These are phyloP conservation scores for Solenopsis fugax DNA, from an alignment of 1,140 invertebrate genomes.

Conservation along the genomic window DNA sequence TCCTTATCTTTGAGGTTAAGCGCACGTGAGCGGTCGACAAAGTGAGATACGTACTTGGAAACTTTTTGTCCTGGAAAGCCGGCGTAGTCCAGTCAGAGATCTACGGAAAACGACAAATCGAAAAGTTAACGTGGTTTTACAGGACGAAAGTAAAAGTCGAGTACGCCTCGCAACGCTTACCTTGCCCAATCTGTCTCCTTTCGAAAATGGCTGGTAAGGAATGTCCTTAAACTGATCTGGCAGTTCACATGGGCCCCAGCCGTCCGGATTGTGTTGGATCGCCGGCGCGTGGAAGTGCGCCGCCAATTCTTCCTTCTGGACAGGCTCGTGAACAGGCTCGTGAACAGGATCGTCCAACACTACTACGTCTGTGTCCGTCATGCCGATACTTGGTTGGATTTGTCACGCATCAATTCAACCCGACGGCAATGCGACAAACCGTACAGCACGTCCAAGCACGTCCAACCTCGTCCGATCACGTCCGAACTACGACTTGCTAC, in stretches of 20 bases:
- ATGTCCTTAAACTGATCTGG: slow-evolving; percentile 98
- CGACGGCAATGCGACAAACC: slow-evolving; percentile 35
- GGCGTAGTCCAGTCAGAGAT: slow-evolving; percentile 99
- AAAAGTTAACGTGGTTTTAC: slow-evolving; percentile 9
- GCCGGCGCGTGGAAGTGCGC: slow-evolving; percentile 89
- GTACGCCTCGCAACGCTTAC: slow-evolving; percentile 83
- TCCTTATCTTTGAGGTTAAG: slow-evolving; percentile 33
- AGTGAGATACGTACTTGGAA: slow-evolving; percentile 92
- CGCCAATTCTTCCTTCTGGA: slow-evolving; percentile 74
- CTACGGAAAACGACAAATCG: slow-evolving; percentile 83
- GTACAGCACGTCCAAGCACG: too few relatives aligned
- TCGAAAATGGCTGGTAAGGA: slow-evolving; percentile 99
- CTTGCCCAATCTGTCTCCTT: slow-evolving; percentile 98
- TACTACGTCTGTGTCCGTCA: slow-evolving; percentile 70
- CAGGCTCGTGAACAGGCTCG: too few relatives aligned
- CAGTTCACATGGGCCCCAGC: slow-evolving; percentile 98
- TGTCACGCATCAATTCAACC: background rate
- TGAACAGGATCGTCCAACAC: slow-evolving; percentile 67
- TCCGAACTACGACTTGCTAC: too few relatives aligned
- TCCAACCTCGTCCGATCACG: too few relatives aligned
- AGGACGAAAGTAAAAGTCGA: background rate
- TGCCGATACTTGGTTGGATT: slow-evolving; percentile 5
- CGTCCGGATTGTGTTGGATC: slow-evolving; percentile 95
- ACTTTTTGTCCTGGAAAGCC: slow-evolving; percentile 98
- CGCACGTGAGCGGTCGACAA: background rate